Conservation (phyloP, 1,140 invertebrate genomes). For the Calephelis nemesis region DNA sequence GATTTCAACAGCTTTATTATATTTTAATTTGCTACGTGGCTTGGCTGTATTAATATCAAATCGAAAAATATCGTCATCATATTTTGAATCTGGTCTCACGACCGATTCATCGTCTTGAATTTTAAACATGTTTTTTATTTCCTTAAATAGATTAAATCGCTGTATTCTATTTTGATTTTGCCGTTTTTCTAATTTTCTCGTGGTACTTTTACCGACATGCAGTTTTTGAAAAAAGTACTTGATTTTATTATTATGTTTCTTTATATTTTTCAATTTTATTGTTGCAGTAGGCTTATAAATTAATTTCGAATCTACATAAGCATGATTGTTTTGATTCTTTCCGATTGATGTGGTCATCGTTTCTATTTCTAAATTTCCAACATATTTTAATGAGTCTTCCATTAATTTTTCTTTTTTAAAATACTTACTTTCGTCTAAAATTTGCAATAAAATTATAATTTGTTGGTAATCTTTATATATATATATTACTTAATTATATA, state of each 20-base stretch:
- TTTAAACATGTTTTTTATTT: constrained; percentile 46
- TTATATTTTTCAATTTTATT: constrained; percentile 42
- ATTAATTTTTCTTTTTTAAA: neutral
- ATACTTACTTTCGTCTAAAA: constrained; percentile 3
- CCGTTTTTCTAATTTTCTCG: constrained; percentile 34
- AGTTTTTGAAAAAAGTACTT: constrained; percentile 40
- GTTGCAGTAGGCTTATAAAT: constrained; percentile 41
- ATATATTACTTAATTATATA: too few relatives aligned
- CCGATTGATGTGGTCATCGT: neutral
- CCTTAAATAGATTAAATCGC: constrained; percentile 50
- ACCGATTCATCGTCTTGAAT: neutral
- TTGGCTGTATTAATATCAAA: neutral
- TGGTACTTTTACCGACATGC: constrained; percentile 30
- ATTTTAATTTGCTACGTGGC: constrained; percentile 28
- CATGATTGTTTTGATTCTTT: constrained; percentile 32
- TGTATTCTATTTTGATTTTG: constrained; percentile 28
- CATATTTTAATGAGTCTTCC: neutral
- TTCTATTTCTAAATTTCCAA: constrained; percentile 1
- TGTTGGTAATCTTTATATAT: too few relatives aligned
- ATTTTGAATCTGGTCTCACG: neutral
- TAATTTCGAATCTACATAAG: constrained; percentile 42
- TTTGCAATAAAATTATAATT: neutral
- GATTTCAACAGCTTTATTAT: constrained; percentile 30
- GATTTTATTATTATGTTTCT: constrained; percentile 37
- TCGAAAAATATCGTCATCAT: neutral